Evolutionary conservation across 1,140 invertebrate genomes (phyloP), one percentile per base, ranked within the genome.

Genomic region (Zaprionus davidi): DNA sequence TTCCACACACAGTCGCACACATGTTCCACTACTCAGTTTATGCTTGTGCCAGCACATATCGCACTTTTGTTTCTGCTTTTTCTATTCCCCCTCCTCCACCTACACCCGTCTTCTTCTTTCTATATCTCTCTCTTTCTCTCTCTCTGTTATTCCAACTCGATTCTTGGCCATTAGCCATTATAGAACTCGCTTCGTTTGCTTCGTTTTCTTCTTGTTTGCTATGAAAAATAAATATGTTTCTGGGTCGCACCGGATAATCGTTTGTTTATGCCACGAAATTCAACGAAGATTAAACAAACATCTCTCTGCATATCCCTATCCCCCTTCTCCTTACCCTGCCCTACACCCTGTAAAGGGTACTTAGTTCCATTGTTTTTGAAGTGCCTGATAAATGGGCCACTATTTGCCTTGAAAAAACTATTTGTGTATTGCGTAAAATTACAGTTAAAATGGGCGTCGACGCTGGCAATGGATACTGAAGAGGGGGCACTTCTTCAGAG

Each of bases 191-290:
- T 73, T 68, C 36, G 28, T 56, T 57, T 12, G 41, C 15, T 38
- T 46, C 46, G 28, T 5, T 17, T 34, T 59, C 51, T 58, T 64
- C 59, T 56, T 56, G 44, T 28, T 24, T 44, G 56, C 13, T 71
- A 64, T 58, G 60, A 15, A 36, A 36, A 53, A 46, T 34, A 74
- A 74, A 70, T 71, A 71, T 76, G 73, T 76, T 76, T 76, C 62
- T 71, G 56, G 60, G 73, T 76, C 73, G 49, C 20, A 53, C 46
- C 71, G 65, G 56, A 74, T 74, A 70, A 71, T 57, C 62, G 55
- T 76, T 71, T 76, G 68, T 65, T 76, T 76, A 71, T 71, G 66
- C 66, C 46, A n/a, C 55, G 41, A 62, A 63, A 20, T 44, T 44
- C 28, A 34, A 53, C 36, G 46, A 44, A 72, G 51, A 63, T 62